Percentiles rank a stretch among this genome's conserved stretches.
These are phyloP conservation scores for Alethe castanea DNA, from an alignment of 2,113 vertebrate genomes.

Conservation along the genomic window DNA sequence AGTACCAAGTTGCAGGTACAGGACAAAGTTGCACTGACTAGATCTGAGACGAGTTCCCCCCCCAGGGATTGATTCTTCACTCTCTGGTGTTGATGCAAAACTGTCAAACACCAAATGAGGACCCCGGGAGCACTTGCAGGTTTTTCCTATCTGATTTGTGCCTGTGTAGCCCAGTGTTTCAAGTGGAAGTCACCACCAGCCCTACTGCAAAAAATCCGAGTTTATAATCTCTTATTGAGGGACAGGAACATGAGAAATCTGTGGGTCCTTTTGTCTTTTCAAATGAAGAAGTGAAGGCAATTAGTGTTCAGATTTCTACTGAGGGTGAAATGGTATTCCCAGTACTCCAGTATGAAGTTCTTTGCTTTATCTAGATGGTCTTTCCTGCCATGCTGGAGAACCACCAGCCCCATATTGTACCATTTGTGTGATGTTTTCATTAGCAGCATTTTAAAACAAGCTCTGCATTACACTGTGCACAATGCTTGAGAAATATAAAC, in stretches of 20 bases:
- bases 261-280: neutral
- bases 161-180: neutral
- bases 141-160: neutral
- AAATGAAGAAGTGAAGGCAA: neutral
- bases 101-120: neutral
- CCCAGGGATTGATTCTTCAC: neutral
- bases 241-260: neutral
- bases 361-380: neutral
- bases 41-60: neutral
- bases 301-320: neutral
- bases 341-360: neutral
- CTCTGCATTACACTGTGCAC: neutral
- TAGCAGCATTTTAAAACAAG: neutral
- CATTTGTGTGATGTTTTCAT: neutral
- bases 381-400: neutral
- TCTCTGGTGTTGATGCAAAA: neutral
- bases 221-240: neutral
- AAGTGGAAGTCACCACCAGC: neutral
- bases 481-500: neutral
- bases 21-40: neutral
- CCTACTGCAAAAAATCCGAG: neutral
- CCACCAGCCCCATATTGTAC: neutral
- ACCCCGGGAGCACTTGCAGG: neutral
- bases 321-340: neutral
- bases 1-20: neutral